Base-by-base conservation (phyloP, 2,888 invertebrate genomes). In the Orthosia gracilis region DNA sequence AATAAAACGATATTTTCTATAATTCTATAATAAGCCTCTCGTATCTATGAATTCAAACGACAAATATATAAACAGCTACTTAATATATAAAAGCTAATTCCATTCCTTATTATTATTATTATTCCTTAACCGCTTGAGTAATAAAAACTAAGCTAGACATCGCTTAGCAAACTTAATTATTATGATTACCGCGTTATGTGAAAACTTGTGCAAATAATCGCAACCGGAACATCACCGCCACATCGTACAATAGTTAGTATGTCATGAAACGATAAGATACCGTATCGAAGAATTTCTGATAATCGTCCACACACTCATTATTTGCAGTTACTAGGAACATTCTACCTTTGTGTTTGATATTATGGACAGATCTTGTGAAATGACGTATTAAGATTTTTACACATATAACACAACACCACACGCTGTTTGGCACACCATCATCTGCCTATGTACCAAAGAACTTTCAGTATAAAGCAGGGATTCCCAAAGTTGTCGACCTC, bases 251-350 rank as follows among this genome's bases (percentile, higher is more conserved):
- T 49, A 75, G 66, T 68, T 76, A 59, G 55, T 86, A 70, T 84
- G 83, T 82, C 82, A 84, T 54, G 47, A 52, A 63, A 75, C 45
- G 85, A 86, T 85, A 85, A 86, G 87, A 86, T 84, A 87, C 9
- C 61, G 18, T 80, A 78, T 85, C 82, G 73, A 71, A 69, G 72
- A 70, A 85, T 87, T 87, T 54, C 55, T 70, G 78, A 85, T 86
- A 87, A 77, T 62, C 59, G 74, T 55, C 58, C 61, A 58, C 26
- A 59, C 55, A 73, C 47, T 87, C 83, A 85, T 78, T 72, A 73
- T 74, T 82, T 78, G 70, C 59, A 76, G 66, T 68, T 59, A 79
- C 18, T 15, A 54, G 59, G 61, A 71, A 71, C 23, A 64, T 49
- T 77, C 31, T 66, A 21, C 55, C 50, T 78, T 65, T 81, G 54